A percentile compares a stretch with the other conserved stretches of the same genome.
Evolutionary conservation across 2,888 invertebrate genomes (phyloP).

Genomic region (Ramazzottius varieornatus): DNA sequence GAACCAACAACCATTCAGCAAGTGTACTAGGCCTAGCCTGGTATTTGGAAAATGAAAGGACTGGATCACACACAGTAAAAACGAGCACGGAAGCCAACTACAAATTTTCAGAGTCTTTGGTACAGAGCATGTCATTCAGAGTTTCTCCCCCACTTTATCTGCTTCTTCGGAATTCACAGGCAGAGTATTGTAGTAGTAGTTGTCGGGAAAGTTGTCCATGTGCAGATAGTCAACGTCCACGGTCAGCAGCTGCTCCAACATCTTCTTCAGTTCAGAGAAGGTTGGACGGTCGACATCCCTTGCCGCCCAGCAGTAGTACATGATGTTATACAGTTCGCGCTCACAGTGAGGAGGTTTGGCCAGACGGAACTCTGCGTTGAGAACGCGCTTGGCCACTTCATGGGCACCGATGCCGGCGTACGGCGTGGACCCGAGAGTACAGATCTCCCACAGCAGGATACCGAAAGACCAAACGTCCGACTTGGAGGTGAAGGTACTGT

Average conservation of each 20-base stretch:
- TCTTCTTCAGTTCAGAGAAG: slow-evolving; percentile 50
- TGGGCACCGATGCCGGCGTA: slow-evolving; percentile 73
- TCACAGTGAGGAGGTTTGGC: slow-evolving; percentile 81
- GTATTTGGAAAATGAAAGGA: no score
- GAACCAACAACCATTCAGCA: no score
- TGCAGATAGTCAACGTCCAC: slow-evolving; percentile 81
- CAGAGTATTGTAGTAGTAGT: slow-evolving; percentile 38
- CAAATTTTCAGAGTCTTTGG: no score
- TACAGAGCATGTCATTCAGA: no score
- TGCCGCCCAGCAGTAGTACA: slow-evolving; percentile 84
- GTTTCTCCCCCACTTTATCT: no score
- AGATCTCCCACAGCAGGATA: slow-evolving; percentile 78
- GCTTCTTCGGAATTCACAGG: neutral
- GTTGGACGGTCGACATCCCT: slow-evolving; percentile 53
- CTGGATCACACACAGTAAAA: no score
- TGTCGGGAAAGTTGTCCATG: slow-evolving; percentile 65
- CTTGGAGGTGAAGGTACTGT: slow-evolving; percentile 72
- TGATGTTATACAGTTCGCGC: slow-evolving; percentile 55
- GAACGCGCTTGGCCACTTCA: slow-evolving; percentile 56
- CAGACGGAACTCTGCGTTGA: slow-evolving; percentile 58
- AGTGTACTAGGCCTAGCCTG: no score
- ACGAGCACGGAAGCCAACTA: no score
- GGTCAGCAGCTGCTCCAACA: slow-evolving; percentile 53
- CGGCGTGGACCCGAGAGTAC: slow-evolving; percentile 69
- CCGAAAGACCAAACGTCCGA: slow-evolving; percentile 91